Conservation (phyloP, 2,888 invertebrate genomes). For the Drosophila mettleri region DNA sequence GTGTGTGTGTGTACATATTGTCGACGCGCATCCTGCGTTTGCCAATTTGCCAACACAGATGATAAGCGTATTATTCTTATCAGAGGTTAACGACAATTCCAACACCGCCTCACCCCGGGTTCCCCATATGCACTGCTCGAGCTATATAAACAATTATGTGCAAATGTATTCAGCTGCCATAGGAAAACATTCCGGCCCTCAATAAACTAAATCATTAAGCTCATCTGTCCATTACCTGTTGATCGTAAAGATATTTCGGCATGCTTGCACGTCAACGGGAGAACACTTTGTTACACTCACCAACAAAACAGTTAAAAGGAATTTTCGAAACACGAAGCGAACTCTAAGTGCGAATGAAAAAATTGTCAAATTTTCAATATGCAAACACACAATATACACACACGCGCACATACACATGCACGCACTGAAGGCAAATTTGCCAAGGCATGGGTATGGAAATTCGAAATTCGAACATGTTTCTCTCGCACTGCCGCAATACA, state of each 20-base stretch:
- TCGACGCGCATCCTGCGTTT: constrained; percentile 40
- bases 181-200: neutral
- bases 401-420: neutral
- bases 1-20: neutral
- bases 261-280: neutral
- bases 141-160: constrained; percentile 3
- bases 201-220: constrained; percentile 1
- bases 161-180: constrained; percentile 7
- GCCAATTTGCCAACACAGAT: constrained; percentile 28
- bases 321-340: neutral
- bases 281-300: neutral
- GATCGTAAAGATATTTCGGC: neutral
- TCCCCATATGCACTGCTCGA: neutral
- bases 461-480: neutral
- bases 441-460: neutral
- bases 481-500: constrained; percentile 1
- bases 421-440: neutral
- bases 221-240: neutral
- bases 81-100: constrained; percentile 50
- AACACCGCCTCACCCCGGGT: constrained; percentile 20
- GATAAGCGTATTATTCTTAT: constrained; percentile 54
- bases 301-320: no score
- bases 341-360: neutral
- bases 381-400: neutral
- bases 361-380: constrained; percentile 1